Conservation (phyloP, 2,797 vertebrate genomes). For the Amniataba percoides region DNA sequence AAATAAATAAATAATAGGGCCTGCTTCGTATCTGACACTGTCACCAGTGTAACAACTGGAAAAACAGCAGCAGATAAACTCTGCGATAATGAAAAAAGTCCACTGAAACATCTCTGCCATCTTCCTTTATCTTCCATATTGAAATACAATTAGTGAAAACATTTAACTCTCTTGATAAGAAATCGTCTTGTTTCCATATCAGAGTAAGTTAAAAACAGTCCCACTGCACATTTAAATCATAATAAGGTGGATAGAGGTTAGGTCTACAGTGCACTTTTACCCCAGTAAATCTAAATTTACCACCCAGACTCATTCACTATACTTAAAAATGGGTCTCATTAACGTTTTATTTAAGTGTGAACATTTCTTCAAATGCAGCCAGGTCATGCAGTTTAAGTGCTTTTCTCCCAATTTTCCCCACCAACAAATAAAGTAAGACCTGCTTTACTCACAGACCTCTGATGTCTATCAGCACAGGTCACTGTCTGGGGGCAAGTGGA, state of each 20-base stretch:
- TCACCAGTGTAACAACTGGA: slow-evolving; percentile 60
- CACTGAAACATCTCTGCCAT: background rate
- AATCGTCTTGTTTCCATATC: background rate
- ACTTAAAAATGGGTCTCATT: background rate
- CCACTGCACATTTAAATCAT: background rate
- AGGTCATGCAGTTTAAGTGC: slow-evolving; percentile 37
- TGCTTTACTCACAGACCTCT: slow-evolving; percentile 53
- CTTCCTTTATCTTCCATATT: background rate
- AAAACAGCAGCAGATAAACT: slow-evolving; percentile 41
- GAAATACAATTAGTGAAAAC: background rate
- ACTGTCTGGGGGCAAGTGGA: slow-evolving; percentile 74
- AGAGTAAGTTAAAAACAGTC: background rate
- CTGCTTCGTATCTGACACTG: slow-evolving; percentile 34
- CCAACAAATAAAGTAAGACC: slow-evolving; percentile 39
- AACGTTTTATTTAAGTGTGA: background rate
- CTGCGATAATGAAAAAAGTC: slow-evolving; percentile 1
- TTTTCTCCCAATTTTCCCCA: slow-evolving; percentile 22
- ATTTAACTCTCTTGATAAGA: background rate
- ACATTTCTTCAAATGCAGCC: background rate
- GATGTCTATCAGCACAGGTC: slow-evolving; percentile 78
- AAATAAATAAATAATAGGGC: slow-evolving; percentile 11
- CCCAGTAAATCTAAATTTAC: background rate
- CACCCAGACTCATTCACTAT: no score
- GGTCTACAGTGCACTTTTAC: background rate
- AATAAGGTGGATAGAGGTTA: background rate